phyloP scores from a whole-genome alignment of 2,797 vertebrate genomes.

The Anguilla megastoma region DNA sequence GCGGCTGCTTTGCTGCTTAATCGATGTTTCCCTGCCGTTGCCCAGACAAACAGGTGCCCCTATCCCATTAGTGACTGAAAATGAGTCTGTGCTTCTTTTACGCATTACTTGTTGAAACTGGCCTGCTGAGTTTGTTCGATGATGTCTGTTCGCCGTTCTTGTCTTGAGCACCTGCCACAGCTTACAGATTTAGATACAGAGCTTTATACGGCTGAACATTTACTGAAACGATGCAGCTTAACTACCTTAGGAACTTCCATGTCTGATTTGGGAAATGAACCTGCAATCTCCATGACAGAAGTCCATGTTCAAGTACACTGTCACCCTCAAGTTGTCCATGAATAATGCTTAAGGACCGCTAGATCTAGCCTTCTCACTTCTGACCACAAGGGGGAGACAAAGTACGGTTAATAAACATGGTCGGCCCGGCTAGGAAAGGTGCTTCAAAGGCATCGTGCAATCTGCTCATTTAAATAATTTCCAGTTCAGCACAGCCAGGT shows the following conservation, averaged over 20 bases:
- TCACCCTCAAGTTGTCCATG: background rate
- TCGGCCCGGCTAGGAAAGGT: background rate
- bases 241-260: background rate
- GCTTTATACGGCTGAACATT: background rate
- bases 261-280: background rate
- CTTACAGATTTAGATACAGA: background rate
- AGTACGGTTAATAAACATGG: constrained; percentile 21
- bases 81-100: no score
- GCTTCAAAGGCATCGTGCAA: background rate
- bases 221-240: background rate
- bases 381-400: constrained; percentile 65
- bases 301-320: background rate
- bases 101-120: no score
- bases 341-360: background rate
- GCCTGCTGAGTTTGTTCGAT: no score
- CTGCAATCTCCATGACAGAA: background rate
- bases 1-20: no score
- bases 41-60: no score
- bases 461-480: background rate
- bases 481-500: background rate
- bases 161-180: no score
- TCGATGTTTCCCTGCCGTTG: no score
- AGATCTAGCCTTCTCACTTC: constrained; percentile 28
- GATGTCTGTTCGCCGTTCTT: no score
- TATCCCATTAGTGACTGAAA: no score